phyloP scores from a whole-genome alignment of 2,797 vertebrate species.

The Xiphorhynchus erythropygius region DNA sequence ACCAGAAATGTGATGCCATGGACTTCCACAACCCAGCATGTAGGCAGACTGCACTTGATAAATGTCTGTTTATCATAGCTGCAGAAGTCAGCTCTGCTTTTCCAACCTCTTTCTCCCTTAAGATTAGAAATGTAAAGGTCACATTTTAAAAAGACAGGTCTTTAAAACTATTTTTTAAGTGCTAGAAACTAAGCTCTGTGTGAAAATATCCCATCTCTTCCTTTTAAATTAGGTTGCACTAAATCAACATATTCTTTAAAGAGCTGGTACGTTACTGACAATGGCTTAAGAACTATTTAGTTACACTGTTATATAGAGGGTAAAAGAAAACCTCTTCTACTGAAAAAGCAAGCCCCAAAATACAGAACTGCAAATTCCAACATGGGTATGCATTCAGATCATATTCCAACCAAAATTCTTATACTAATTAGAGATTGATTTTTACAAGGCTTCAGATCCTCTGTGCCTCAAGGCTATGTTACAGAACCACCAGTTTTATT shows the following conservation, averaged over 20 bases:
- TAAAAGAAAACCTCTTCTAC: background rate
- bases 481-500: background rate
- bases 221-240: background rate
- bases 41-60: conserved; percentile 24
- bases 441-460: conserved; percentile 9
- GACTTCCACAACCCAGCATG: conserved; percentile 21
- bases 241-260: background rate
- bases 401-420: conserved; percentile 25
- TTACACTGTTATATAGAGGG: background rate
- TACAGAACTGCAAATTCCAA: background rate
- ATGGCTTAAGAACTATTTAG: background rate
- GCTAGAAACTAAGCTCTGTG: background rate
- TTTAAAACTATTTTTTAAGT: background rate
- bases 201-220: background rate
- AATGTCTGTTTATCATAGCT: conserved; percentile 33
- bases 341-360: background rate
- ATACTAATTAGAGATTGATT: conserved; percentile 2
- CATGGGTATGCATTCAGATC: background rate
- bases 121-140: conserved; percentile 12
- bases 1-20: conserved; percentile 49
- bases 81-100: conserved; percentile 35
- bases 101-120: background rate
- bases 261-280: background rate
- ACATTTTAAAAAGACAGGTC: background rate
- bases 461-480: background rate